Conservation (phyloP, 2,797 vertebrate genomes). For the Balearica regulorum region DNA sequence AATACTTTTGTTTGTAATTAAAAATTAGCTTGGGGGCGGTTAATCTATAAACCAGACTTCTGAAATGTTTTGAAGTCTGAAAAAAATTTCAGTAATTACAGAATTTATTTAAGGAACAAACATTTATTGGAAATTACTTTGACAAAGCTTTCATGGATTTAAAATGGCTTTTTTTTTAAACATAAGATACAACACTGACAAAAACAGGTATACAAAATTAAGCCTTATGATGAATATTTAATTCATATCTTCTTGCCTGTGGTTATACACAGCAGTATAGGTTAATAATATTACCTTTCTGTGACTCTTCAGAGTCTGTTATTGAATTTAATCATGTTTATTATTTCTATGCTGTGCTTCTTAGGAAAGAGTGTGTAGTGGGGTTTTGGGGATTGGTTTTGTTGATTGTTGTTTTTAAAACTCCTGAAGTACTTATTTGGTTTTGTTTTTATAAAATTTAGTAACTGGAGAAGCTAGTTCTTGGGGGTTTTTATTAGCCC, state of each 20-base stretch:
- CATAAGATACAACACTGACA: neutral
- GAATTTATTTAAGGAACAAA: neutral
- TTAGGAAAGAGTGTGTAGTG: neutral
- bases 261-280: neutral
- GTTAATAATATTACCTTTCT: neutral
- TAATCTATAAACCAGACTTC: neutral
- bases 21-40: neutral
- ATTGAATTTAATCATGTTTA: neutral
- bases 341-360: neutral
- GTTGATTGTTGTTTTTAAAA: neutral
- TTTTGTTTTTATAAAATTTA: neutral
- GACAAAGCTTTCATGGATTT: neutral
- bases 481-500: neutral
- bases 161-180: neutral
- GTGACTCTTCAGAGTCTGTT: neutral
- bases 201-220: neutral
- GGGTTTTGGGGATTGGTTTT: neutral
- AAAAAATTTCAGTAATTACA: neutral
- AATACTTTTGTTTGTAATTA: neutral
- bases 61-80: neutral
- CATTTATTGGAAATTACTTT: neutral
- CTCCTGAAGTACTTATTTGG: neutral
- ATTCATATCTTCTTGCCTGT: neutral
- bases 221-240: neutral
- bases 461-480: neutral